Percentiles rank a stretch among this genome's conserved stretches.
These are phyloP conservation scores for Ptychodera flava DNA, from an alignment of 35 echinoderm and acorn worm species.

Conservation along the genomic window DNA sequence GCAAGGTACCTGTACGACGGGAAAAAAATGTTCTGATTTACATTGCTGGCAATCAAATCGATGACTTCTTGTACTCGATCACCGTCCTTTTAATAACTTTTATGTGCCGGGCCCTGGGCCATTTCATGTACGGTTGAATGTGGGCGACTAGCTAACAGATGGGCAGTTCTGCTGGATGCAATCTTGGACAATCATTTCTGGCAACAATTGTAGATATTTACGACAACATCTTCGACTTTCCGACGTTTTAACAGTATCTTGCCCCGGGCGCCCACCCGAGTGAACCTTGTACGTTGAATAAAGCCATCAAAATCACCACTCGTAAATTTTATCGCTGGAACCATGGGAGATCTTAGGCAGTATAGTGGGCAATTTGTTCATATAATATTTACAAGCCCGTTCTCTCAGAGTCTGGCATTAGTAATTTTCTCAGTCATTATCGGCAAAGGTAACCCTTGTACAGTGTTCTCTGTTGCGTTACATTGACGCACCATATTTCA, in stretches of 20 bases:
- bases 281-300: neutral
- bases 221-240: neutral
- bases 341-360: too few relatives aligned
- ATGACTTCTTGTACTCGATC: too few relatives aligned
- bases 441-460: too few relatives aligned
- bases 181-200: neutral
- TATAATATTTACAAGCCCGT: neutral
- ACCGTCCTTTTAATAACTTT: neutral
- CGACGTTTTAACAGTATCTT: neutral
- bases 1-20: slow-evolving; percentile 63
- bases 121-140: too few relatives aligned
- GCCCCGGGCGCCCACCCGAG: neutral
- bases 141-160: too few relatives aligned
- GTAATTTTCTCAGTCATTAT: too few relatives aligned
- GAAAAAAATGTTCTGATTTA: too few relatives aligned
- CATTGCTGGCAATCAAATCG: too few relatives aligned
- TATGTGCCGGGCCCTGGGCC: too few relatives aligned
- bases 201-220: neutral
- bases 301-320: neutral
- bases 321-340: neutral
- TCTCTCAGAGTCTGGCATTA: too few relatives aligned
- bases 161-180: neutral
- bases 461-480: too few relatives aligned
- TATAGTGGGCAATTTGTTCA: neutral
- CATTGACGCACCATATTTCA: too few relatives aligned